A percentile compares a stretch with the other conserved stretches of the same genome.
These are phyloP conservation scores for Etheostoma cragini DNA, from an alignment of 2,113 vertebrate genomes.

Conservation along the genomic window DNA sequence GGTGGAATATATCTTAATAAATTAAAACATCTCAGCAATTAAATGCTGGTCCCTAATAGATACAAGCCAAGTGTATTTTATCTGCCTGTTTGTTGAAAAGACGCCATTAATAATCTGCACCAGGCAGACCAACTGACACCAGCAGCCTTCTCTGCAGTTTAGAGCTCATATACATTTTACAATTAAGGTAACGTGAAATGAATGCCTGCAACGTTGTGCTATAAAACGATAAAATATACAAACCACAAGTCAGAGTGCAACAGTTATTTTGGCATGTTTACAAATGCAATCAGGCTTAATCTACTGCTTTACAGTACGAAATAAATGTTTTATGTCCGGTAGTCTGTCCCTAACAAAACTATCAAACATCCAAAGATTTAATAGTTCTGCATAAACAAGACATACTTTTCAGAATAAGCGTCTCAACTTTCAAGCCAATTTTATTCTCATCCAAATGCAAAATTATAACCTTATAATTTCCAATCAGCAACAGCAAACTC, in stretches of 20 bases:
- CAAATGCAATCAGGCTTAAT: not conserved
- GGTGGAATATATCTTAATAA: not conserved
- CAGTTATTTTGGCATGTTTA: not conserved
- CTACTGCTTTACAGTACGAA: not conserved
- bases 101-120: conserved; percentile 28
- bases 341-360: not conserved
- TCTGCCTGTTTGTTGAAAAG: conserved; percentile 37
- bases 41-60: conserved; percentile 24
- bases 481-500: conserved; percentile 36
- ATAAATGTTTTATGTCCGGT: conserved; percentile 3
- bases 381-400: conserved; percentile 11
- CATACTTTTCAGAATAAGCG: not conserved
- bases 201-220: conserved; percentile 23
- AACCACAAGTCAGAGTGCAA: not conserved
- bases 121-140: conserved; percentile 25
- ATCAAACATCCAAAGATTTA: not conserved
- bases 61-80: conserved; percentile 21
- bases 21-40: conserved; percentile 9
- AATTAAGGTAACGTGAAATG: conserved; percentile 8
- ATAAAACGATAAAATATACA: conserved; percentile 19
- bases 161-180: conserved; percentile 1
- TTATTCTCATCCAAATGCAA: conserved; percentile 33
- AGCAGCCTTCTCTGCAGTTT: not conserved
- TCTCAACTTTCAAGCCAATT: conserved; percentile 20
- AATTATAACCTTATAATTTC: conserved; percentile 47